Conservation (phyloP, 2,113 vertebrate species). For the Lophotis ruficrista region DNA sequence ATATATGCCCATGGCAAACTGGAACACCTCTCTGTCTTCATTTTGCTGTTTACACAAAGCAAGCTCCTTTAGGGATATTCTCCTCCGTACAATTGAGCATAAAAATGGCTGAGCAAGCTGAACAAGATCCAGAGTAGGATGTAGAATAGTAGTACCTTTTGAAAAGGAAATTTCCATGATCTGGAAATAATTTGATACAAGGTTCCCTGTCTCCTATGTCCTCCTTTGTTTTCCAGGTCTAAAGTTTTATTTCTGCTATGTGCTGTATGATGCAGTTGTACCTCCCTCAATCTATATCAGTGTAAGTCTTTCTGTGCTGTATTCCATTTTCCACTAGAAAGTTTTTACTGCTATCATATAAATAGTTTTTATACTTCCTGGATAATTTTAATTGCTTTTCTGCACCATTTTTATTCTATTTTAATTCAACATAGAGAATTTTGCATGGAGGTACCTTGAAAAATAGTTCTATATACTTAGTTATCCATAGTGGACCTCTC, state of each 20-base stretch:
- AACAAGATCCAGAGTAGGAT: neutral
- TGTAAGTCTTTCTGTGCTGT: neutral
- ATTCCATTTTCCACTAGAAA: neutral
- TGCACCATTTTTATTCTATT: neutral
- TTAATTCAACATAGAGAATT: neutral
- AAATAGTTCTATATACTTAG: neutral
- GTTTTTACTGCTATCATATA: neutral
- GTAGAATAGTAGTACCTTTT: neutral
- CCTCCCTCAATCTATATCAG: neutral
- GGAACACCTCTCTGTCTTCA: neutral
- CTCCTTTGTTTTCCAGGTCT: neutral
- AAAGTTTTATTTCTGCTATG: neutral
- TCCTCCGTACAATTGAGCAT: rapidly evolving
- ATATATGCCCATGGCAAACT: neutral
- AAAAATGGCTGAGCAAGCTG: neutral
- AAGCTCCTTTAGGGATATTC: neutral
- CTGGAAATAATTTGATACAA: neutral
- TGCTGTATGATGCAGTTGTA: neutral
- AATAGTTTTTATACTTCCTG: neutral
- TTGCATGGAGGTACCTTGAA: neutral
- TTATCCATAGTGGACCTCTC: neutral
- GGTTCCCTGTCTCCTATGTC: neutral
- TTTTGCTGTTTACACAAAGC: neutral
- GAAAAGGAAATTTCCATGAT: neutral
- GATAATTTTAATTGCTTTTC: neutral